Base-by-base conservation (phyloP, 1,140 invertebrate genomes). In the Triops longicaudatus region DNA sequence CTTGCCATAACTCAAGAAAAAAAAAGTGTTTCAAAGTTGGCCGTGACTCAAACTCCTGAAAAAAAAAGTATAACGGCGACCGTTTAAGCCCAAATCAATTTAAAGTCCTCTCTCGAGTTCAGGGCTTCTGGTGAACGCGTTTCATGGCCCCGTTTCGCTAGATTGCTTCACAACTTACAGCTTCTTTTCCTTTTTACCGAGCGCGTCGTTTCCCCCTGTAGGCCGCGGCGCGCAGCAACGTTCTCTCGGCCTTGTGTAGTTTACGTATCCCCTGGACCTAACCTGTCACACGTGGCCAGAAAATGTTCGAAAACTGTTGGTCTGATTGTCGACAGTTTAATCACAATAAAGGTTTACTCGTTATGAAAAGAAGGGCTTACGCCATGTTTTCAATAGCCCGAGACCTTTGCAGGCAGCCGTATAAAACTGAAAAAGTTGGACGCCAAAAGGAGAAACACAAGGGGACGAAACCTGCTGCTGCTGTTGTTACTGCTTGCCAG, bases 391-490 rank as follows among this genome's bases (percentile, higher is more conserved):
- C 31, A 37, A 37, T 7, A 37, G 14, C 50, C 14, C 4, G 5
- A 17, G 14, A 14, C 14, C 22, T 63, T 1, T 6, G 6, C 10
- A 22, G 22, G 0, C 4, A 63, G 6, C 6, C 3, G 4, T n/a
- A 63, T n/a, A 63, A 63, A 63, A 63, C 4, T n/a, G 44, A 63
- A 63, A 63, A 63, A 63, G 14, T 63, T 17, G 50, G 50, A 63
- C 10, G 10, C n/a, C 10, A 22, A 63, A 63, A 12, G 5, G 14
- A 14, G 14, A 63, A 22, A 10, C 9, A 10, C 10, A 22, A 14
- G 50, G 50, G 50, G 50, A 63, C 50, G n/a, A 63, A 63, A 63
- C 50, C 50, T 63, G 50, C 44, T 63, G 44, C 50, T 63, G 50
- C 22, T 63, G 50, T 63, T 63, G 50, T 63, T 63, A 14, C 50